Conservation (phyloP, 2,797 vertebrate species). For the Picus viridis region DNA sequence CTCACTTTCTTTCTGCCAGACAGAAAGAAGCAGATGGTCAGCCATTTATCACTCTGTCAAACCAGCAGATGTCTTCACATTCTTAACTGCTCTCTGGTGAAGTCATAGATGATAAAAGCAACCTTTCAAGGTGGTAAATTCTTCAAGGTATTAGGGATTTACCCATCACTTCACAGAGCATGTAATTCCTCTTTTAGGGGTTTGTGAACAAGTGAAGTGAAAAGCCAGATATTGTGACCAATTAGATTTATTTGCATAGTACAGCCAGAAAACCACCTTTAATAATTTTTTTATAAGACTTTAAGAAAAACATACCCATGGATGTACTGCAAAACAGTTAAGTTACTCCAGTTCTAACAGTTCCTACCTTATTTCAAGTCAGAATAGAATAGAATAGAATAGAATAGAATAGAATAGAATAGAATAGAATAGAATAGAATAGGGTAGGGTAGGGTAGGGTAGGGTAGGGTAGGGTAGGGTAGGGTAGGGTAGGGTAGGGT, state of each 20-base stretch:
- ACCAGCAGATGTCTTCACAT: not conserved
- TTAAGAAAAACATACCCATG: not conserved
- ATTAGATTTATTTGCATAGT: not conserved
- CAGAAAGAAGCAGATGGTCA: not conserved
- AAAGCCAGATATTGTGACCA: not conserved
- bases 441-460: too few relatives aligned
- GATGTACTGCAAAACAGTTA: not conserved
- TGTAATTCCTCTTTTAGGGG: not conserved
- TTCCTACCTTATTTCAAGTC: not conserved
- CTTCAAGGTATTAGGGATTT: not conserved
- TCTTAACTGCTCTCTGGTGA: not conserved
- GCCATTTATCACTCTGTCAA: not conserved
- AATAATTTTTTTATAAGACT: not conserved
- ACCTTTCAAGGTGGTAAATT: not conserved
- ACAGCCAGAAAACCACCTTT: not conserved
- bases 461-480: too few relatives aligned
- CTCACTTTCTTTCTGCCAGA: not conserved
- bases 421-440: too few relatives aligned
- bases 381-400: too few relatives aligned
- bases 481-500: too few relatives aligned
- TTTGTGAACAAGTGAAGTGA: not conserved
- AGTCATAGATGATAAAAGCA: not conserved
- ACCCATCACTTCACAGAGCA: not conserved
- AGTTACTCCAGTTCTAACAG: not conserved
- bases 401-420: too few relatives aligned